Percentiles rank a stretch among this genome's conserved stretches.
phyloP scores from a whole-genome alignment of 2,113 vertebrate species.

The Ammodytes marinus region DNA sequence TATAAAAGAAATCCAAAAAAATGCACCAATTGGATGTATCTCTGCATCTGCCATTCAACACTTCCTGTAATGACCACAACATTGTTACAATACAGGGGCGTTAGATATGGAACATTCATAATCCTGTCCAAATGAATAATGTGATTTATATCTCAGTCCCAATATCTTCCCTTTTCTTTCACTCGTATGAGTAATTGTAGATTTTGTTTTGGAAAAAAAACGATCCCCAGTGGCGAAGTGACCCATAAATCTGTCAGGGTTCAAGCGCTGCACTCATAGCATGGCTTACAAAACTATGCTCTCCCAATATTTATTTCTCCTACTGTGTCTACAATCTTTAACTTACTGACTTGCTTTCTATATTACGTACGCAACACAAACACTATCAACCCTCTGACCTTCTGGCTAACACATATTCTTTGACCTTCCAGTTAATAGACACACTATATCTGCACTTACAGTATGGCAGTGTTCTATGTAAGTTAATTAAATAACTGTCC shows the following conservation, averaged over 20 bases:
- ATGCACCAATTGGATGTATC: conserved; percentile 16
- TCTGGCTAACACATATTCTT: conserved; percentile 11
- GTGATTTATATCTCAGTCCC: background rate
- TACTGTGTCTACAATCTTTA: background rate
- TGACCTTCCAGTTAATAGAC: conserved; percentile 15
- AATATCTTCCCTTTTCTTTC: background rate
- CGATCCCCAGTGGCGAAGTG: background rate
- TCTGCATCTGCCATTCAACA: background rate
- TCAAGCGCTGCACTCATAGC: conserved; percentile 5
- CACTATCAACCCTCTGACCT: background rate
- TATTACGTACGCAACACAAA: background rate
- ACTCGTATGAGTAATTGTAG: background rate
- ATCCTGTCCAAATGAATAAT: background rate
- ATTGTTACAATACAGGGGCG: background rate
- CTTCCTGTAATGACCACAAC: conserved; percentile 6
- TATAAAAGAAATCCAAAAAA: background rate
- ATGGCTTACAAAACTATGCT: conserved; percentile 1
- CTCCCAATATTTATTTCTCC: background rate
- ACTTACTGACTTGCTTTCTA: conserved; percentile 4
- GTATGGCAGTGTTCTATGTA: conserved; percentile 7
- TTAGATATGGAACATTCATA: conserved; percentile 9
- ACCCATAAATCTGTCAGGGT: conserved; percentile 42
- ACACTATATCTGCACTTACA: background rate
- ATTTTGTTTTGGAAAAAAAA: background rate
- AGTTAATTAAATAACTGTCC: conserved; percentile 27